These are phyloP conservation scores for Papilio protenor DNA, from an alignment of 2,888 invertebrate genomes.

Conservation along the genomic window DNA sequence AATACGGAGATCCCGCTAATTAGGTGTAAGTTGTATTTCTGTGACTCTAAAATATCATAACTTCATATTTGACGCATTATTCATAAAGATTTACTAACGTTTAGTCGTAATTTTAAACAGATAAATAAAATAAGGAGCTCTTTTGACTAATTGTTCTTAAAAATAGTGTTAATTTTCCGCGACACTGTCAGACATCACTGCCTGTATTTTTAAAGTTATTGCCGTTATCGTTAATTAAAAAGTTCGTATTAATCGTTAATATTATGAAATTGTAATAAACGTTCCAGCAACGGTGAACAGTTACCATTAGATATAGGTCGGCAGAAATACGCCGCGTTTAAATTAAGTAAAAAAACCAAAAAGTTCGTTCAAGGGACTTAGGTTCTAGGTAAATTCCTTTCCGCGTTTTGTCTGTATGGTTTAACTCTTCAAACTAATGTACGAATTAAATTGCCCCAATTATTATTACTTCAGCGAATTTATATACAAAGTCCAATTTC, in stretches of 20 bases:
- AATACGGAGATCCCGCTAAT: neutral
- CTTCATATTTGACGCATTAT: conserved; percentile 41
- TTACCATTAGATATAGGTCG: conserved; percentile 77
- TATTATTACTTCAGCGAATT: conserved; percentile 10
- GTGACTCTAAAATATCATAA: conserved; percentile 36
- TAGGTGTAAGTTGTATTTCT: conserved; percentile 7
- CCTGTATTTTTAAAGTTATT: conserved; percentile 69
- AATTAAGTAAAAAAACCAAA: conserved; percentile 82
- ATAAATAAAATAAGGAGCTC: conserved; percentile 43
- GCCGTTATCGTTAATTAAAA: conserved; percentile 72
- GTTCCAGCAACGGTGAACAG: conserved; percentile 84
- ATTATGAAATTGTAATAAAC: conserved; percentile 75
- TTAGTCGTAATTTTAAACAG: conserved; percentile 50
- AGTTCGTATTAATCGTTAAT: conserved; percentile 73
- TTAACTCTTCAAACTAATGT: conserved; percentile 45
- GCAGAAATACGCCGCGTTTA: conserved; percentile 70
- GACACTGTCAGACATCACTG: conserved; percentile 74
- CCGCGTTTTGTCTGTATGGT: conserved; percentile 59
- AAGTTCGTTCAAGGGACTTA: conserved; percentile 84
- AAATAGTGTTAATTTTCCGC: conserved; percentile 55
- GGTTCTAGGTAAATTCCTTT: conserved; percentile 73
- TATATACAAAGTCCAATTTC: neutral
- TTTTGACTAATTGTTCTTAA: conserved; percentile 44
- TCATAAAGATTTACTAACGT: conserved; percentile 45
- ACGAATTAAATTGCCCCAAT: conserved; percentile 32